A percentile compares a stretch with the other conserved stretches of the same genome.
Evolutionary conservation across 37 sponge, comb jelly and placozoan genomes (phyloP).

Genomic region (Aphrocallistes beatrix): DNA sequence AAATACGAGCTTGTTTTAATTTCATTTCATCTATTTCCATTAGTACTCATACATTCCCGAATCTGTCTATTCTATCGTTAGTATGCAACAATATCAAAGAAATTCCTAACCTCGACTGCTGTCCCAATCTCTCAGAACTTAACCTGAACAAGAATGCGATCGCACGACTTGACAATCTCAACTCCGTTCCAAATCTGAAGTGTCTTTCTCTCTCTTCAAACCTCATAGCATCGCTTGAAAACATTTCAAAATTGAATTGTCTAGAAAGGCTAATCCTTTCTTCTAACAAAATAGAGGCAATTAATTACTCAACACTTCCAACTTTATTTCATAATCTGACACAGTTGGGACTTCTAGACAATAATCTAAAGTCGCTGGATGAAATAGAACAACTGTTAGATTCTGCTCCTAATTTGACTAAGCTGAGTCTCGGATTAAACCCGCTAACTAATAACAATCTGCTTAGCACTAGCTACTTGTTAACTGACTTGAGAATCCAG

Average conservation of each 20-base stretch:
- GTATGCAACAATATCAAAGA: not conserved
- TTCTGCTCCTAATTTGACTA: not conserved
- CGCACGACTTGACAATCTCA: not conserved
- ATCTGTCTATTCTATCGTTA: not conserved
- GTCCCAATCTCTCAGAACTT: not conserved
- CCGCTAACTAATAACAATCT: not conserved
- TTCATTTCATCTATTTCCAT: not conserved
- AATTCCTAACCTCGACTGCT: not conserved
- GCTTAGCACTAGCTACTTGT: not conserved
- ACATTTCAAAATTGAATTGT: not conserved
- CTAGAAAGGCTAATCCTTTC: not conserved
- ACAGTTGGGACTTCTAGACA: constrained; percentile 2
- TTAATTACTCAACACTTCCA: not conserved
- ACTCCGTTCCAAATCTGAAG: not conserved
- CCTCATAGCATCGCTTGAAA: not conserved
- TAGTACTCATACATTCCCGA: not conserved
- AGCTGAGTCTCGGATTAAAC: not conserved
- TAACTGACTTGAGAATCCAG: not conserved
- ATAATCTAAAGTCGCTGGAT: not conserved
- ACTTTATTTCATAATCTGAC: not conserved
- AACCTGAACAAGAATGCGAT: not conserved
- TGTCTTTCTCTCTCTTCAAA: not conserved
- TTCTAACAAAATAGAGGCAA: not conserved
- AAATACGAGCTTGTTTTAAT: not conserved
- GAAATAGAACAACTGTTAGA: not conserved